phyloP scores from a whole-genome alignment of 1,140 invertebrate genomes.

The Hesperophylax magnus region DNA sequence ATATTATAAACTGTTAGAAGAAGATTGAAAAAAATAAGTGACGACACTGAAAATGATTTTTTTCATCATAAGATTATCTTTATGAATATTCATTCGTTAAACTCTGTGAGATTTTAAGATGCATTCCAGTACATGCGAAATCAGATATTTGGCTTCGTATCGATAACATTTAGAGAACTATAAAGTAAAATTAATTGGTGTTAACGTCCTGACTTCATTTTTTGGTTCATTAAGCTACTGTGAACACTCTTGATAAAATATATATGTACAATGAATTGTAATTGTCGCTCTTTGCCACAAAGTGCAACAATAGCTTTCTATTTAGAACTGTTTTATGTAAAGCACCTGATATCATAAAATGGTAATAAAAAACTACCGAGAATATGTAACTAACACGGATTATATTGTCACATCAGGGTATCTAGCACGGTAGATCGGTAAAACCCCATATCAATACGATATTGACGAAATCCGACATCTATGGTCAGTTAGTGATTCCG shows the following conservation, averaged over 20 bases:
- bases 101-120: conserved; percentile 5
- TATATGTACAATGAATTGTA: background rate
- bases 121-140: background rate
- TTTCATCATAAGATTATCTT: conserved; percentile 17
- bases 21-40: background rate
- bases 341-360: no score
- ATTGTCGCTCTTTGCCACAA: no score
- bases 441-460: no score
- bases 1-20: no score
- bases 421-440: no score
- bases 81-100: background rate
- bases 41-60: background rate
- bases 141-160: conserved; percentile 1
- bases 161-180: background rate
- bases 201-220: conserved; percentile 25
- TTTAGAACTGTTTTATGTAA: no score
- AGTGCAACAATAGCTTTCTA: no score
- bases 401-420: no score
- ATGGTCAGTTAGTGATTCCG: no score
- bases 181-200: conserved; percentile 23
- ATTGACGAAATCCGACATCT: no score
- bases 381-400: no score
- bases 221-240: background rate
- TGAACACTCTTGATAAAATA: background rate
- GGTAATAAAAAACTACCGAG: no score